Base-by-base conservation (phyloP, 1,140 invertebrate genomes). In the Ostrea edulis region DNA sequence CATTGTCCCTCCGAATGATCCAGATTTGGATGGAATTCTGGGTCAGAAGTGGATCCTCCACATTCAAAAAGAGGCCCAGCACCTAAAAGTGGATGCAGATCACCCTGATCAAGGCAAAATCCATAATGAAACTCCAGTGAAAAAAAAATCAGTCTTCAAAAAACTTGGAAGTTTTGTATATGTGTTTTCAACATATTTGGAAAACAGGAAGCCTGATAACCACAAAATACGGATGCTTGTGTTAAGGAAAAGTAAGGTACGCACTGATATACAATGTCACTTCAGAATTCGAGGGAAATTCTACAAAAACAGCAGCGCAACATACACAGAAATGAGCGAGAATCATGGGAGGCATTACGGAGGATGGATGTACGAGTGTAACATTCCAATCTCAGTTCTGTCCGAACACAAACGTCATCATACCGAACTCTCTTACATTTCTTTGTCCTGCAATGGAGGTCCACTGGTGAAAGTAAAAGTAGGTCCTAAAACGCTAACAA, bases 261-360 rank as follows among this genome's bases (percentile, higher is more conserved):
- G 77, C 0, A 88, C 89, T 11, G 86, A 85, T n/a, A 29, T 93
- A 12, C 51, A 89, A 5, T 93, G 92, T 87, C 71, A 65, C 2
- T 91, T 92, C 87, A 62, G 87, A 71, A 85, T 44, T 0, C 65
- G 68, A 44, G 55, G 88, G 14, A 87, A 52, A 65, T 17, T 84
- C 25, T 54, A 83, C 55, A 77, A 29, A 68, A 86, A 83, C 20
- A 86, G 90, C 22, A 71, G 86, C 65, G 88, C 93, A 14, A 82
- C 90, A 3, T 87, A 86, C 25, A 93, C 94, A 84, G 93, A 94
- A 88, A 93, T 94, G 92, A 92, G 93, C 87, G 94, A 95, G 86
- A 95, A 94, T 87, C 94, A 95, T 86, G 92, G 91, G 3, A 92
- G 92, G 81, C 82, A 82, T 11, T 94, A 91, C 84, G 94, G 92